A percentile compares a stretch with the other conserved stretches of the same genome.
Conservation (phyloP, 2,797 vertebrate genomes). For the Chelon auratus region DNA sequence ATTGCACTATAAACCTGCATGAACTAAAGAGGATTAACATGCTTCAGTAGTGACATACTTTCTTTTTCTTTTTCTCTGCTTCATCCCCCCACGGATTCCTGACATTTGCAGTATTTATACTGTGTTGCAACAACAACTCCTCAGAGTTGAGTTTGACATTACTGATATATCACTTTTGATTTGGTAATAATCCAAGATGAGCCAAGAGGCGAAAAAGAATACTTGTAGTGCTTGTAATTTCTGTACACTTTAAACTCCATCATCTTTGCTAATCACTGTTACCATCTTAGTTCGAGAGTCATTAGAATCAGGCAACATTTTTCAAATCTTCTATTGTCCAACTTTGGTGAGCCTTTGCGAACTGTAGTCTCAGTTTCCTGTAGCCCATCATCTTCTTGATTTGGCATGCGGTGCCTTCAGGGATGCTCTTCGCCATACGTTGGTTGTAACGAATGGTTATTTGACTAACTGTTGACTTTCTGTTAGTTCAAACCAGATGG, state of each 20-base stretch:
- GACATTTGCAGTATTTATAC: conserved; percentile 7
- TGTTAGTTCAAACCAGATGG: no score
- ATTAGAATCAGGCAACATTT: no score
- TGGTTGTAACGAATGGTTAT: no score
- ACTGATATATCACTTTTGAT: neutral
- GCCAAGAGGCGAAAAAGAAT: neutral
- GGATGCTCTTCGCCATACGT: no score
- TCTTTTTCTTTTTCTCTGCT: neutral
- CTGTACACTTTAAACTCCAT: no score
- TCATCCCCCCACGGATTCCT: neutral
- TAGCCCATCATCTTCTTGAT: no score
- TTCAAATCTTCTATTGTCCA: no score
- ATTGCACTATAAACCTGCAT: conserved; percentile 14
- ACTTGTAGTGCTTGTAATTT: neutral
- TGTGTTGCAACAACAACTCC: neutral
- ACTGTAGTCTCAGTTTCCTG: no score
- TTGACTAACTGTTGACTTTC: no score
- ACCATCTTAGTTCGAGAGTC: neutral
- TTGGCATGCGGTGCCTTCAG: no score
- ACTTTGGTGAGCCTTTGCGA: no score
- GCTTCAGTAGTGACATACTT: neutral
- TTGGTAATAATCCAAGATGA: neutral
- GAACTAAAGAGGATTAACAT: conserved; percentile 9
- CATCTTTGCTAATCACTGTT: neutral
- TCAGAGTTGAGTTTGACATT: neutral